These are phyloP conservation scores for Siniperca obscura DNA, from an alignment of 2,797 vertebrate species.

Conservation along the genomic window DNA sequence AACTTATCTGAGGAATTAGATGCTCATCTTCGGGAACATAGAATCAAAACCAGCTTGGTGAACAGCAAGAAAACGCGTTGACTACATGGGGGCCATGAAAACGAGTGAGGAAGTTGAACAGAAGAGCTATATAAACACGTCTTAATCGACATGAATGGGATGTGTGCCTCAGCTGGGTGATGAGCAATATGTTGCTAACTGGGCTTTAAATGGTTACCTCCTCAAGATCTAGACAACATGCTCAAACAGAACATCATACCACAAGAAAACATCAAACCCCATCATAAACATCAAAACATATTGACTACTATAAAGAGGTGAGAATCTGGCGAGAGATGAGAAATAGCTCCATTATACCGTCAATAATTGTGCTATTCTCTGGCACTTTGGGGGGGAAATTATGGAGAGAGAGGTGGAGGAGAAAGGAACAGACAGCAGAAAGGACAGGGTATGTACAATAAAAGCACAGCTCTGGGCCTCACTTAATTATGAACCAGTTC, in stretches of 20 bases:
- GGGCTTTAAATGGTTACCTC: slow-evolving; percentile 42
- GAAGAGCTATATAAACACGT: background rate
- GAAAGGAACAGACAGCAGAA: slow-evolving; percentile 44
- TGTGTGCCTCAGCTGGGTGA: background rate
- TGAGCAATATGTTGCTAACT: background rate
- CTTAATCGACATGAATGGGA: slow-evolving; percentile 1
- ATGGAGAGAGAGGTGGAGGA: slow-evolving; percentile 12
- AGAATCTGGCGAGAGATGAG: slow-evolving; percentile 13
- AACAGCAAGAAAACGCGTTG: slow-evolving; percentile 1
- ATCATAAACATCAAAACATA: slow-evolving; percentile 24
- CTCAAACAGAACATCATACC: slow-evolving; percentile 18
- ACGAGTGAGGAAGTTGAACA: slow-evolving; percentile 11
- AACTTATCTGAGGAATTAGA: background rate
- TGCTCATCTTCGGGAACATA: background rate
- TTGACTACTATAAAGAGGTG: background rate
- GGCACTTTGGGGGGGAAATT: slow-evolving; percentile 30
- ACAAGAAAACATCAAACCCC: slow-evolving; percentile 17
- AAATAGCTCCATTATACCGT: slow-evolving; percentile 37
- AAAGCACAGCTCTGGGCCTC: slow-evolving; percentile 49
- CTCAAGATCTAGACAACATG: background rate
- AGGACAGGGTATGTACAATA: slow-evolving; percentile 50
- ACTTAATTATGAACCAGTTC: slow-evolving; percentile 70
- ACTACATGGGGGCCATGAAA: background rate
- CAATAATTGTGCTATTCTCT: slow-evolving; percentile 45
- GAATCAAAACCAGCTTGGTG: background rate